Evolutionary conservation across 2,797 vertebrate species (phyloP), one percentile per base, ranked within the genome.

Genomic region (Mareca strepera): DNA sequence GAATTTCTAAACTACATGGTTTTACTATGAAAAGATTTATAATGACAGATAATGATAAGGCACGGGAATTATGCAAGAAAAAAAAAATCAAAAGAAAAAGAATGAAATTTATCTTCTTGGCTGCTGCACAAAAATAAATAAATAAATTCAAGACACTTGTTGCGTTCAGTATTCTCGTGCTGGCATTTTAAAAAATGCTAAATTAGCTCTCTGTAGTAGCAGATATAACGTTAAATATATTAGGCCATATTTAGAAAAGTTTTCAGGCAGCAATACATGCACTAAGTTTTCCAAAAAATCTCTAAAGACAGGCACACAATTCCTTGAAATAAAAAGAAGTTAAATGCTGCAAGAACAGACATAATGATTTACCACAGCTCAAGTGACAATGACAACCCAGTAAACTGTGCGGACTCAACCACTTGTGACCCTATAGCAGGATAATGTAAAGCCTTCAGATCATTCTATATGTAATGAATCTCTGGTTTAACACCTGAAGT

Each of bases 21-120:
- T 95, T 80, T 74, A 64, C 37, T 86, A 79, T 53, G 33, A 64
- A 82, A 90, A 39, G 39, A 70, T 43, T 87, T 77, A 60, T 63
- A 88, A 88, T 82, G 75, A 90, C 50, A 91, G 33, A 77, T 88
- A 92, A 90, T 85, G 90, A 90, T 56, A 82, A 86, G n/a, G 35
- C 39, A 64, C 3, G 22, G 28, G 52, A 94, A 67, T 79, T 62
- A 70, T 48, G 78, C 11, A 82, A 70, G 31, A 35, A 73, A 43
- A 41, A 43, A 41, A 73, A 43, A 43, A 31, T 15, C n/a, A 29
- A 86, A 22, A 7, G 1, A 46, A 56, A 46, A 46, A 48, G 22
- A 48, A n/a, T 8, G 22, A 64, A 55, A 37, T 18, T 12, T 46
- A 76, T 44, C 15, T 80, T 87, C 87, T 23, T 55, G 20, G 18